These are phyloP conservation scores for Hippasteria phrygiana DNA, from an alignment of 53 echinoderm and acorn worm species.

Conservation along the genomic window DNA sequence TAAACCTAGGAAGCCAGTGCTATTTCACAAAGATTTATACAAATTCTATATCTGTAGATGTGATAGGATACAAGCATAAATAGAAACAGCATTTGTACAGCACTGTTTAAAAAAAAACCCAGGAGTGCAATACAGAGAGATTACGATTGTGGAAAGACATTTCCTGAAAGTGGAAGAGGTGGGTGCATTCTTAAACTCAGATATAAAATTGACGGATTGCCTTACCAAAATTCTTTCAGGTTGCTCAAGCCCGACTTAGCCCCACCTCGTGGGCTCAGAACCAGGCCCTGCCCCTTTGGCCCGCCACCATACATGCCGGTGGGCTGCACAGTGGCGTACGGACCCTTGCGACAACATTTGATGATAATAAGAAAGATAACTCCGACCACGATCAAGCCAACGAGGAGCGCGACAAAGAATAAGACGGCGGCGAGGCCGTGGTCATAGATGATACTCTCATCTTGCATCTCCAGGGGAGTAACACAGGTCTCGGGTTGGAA, in stretches of 20 bases:
- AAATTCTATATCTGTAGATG: no score
- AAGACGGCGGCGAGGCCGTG: constrained; percentile 78
- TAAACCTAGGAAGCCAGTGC: no score
- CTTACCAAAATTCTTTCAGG: constrained; percentile 65
- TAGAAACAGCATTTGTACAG: no score
- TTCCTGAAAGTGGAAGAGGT: neutral
- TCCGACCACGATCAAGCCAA: constrained; percentile 74
- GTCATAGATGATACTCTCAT: constrained; percentile 69
- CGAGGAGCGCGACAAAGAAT: constrained; percentile 80
- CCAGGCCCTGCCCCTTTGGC: constrained; percentile 44
- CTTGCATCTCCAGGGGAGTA: constrained; percentile 30
- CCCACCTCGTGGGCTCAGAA: constrained; percentile 19
- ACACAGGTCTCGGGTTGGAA: constrained; percentile 68
- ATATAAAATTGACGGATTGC: no score
- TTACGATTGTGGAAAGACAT: no score
- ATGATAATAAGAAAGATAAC: constrained; percentile 69
- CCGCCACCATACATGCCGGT: constrained; percentile 35
- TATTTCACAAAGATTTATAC: no score
- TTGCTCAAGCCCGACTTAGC: constrained; percentile 42
- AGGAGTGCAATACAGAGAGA: no score
- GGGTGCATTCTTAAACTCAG: no score
- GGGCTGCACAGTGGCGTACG: constrained; percentile 85
- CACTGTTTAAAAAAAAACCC: no score
- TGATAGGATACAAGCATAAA: no score
- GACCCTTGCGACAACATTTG: constrained; percentile 67